These are phyloP conservation scores for Dromiciops gliroides DNA, from an alignment of 2,113 vertebrate species.

Conservation along the genomic window DNA sequence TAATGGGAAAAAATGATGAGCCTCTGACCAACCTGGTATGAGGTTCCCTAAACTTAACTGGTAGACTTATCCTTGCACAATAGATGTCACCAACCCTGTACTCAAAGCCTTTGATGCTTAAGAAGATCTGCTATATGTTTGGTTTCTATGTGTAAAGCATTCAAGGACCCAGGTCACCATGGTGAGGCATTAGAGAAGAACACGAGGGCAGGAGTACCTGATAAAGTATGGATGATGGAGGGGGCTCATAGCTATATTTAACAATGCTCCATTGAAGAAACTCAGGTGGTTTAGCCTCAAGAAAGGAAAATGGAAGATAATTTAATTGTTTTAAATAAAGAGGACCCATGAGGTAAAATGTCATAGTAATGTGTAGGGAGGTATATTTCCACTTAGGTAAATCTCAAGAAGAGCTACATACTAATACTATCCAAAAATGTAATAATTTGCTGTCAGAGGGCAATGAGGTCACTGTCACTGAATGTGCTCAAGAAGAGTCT, in stretches of 20 bases:
- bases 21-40: not conserved
- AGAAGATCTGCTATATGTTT: not conserved
- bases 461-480: not conserved
- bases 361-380: not conserved
- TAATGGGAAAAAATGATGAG: not conserved
- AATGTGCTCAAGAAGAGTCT: not conserved
- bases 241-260: not conserved
- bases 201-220: not conserved
- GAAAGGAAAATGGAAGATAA: not conserved
- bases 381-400: not conserved
- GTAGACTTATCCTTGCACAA: not conserved
- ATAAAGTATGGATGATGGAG: not conserved
- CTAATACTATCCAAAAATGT: not conserved
- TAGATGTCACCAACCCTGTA: not conserved
- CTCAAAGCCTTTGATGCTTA: not conserved
- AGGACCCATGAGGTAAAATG: not conserved
- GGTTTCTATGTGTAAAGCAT: not conserved
- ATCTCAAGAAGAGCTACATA: not conserved
- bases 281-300: not conserved
- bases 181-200: not conserved
- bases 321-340: not conserved
- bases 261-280: not conserved
- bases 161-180: not conserved
- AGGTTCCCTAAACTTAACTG: not conserved
- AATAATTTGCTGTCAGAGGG: not conserved